These are phyloP conservation scores for Drosophila serrata DNA, from an alignment of 1,140 invertebrate genomes.

Conservation along the genomic window DNA sequence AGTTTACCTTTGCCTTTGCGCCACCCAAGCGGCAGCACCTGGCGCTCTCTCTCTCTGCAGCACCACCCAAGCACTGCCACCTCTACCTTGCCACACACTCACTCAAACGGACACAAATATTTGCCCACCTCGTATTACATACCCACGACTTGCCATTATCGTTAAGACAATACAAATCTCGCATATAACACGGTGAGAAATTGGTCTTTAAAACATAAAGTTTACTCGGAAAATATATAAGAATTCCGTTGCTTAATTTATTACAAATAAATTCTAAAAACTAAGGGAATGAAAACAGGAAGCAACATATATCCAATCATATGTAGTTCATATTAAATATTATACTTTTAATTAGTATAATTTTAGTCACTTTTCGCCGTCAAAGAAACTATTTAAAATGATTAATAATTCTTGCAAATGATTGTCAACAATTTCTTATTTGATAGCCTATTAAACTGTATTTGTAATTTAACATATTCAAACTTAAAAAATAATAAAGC, in stretches of 20 bases:
- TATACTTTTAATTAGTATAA: too few relatives aligned
- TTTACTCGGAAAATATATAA: too few relatives aligned
- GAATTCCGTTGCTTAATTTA: not conserved
- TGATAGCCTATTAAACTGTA: not conserved
- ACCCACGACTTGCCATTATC: conserved; percentile 57
- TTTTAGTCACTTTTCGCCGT: too few relatives aligned
- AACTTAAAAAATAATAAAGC: not conserved
- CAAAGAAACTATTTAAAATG: too few relatives aligned
- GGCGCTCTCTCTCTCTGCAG: not conserved
- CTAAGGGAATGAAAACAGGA: not conserved
- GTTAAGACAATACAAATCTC: conserved; percentile 52
- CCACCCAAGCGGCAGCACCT: conserved; percentile 3
- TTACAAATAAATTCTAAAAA: not conserved
- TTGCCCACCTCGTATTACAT: conserved; percentile 54
- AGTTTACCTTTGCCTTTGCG: conserved; percentile 47
- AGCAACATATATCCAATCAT: not conserved
- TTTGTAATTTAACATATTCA: not conserved
- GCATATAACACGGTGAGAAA: conserved; percentile 18
- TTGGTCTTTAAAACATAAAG: not conserved
- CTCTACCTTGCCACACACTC: conserved; percentile 29
- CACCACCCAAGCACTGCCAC: not conserved
- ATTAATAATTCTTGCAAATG: not conserved
- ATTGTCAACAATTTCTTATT: not conserved
- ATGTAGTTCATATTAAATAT: not conserved
- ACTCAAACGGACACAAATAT: conserved; percentile 29